phyloP scores from a whole-genome alignment of 30 jellyfish, hydroid and myxozoan species.

The Aurelia aurita region DNA sequence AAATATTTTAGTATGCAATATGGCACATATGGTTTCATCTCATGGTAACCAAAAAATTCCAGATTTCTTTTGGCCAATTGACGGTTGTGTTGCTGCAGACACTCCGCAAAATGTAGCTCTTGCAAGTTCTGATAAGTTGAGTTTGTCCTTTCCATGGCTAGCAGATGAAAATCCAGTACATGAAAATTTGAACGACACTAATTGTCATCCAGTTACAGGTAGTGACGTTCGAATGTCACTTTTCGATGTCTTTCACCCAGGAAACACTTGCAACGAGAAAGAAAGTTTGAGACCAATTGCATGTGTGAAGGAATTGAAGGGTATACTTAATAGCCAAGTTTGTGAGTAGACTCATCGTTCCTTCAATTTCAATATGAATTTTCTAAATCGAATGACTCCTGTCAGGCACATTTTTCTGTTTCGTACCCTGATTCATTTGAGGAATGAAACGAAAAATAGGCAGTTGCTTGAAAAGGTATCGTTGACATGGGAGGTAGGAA shows the following conservation, averaged over 20 bases:
- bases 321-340: conserved; percentile 53
- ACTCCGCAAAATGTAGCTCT: conserved; percentile 27
- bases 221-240: conserved; percentile 30
- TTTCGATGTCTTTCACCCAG: conserved; percentile 61
- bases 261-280: conserved; percentile 28
- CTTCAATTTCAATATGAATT: conserved; percentile 22
- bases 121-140: conserved; percentile 32
- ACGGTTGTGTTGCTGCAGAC: conserved; percentile 45
- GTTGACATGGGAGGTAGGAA: neutral
- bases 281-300: conserved; percentile 49
- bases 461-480: neutral
- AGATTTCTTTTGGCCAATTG: conserved; percentile 48
- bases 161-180: neutral
- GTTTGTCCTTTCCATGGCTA: conserved; percentile 62
- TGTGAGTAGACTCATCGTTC: conserved; percentile 65
- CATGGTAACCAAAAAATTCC: conserved; percentile 34
- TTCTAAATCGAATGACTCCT: conserved; percentile 42
- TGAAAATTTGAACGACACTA: neutral
- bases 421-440: conserved; percentile 39
- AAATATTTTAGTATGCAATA: conserved; percentile 16
- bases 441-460: conserved; percentile 27
- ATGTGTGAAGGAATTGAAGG: conserved; percentile 53
- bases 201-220: conserved; percentile 65
- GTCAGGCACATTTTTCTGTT: conserved; percentile 35
- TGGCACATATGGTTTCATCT: conserved; percentile 63